Evolutionary conservation across 2,113 vertebrate genomes (phyloP), one percentile per base, ranked within the genome.

Genomic region (Ptilorrhoa leucosticta): DNA sequence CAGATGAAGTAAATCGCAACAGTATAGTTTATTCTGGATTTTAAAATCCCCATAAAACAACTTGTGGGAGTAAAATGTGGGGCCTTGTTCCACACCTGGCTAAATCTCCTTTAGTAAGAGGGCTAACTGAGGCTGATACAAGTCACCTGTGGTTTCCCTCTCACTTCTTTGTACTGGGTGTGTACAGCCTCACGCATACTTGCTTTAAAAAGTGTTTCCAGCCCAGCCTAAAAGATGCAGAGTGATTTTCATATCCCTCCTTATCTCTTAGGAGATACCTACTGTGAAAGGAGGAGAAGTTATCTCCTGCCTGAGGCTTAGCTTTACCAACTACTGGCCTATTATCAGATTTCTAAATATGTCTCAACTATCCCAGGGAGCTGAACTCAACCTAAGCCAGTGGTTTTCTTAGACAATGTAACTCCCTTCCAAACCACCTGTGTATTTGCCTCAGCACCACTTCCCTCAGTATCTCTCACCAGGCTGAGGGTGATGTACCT

Each of bases 61-160:
- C 6, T 42, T 6, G 35, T 0, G 0, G 19, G 35, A 68, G 7
- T 68, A 27, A 90, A 88, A 44, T 1, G 1, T 20, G 13, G 11
- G 58, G 11, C 4, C 7, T 60, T 70, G 82, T 79, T 39, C 23
- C 4, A 0, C 28, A 66, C 6, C 19, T 76, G 35, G 21, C 27
- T 79, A 30, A 50, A 76, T 50, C 18, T 84, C 13, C 44, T 63
- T 15, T 24, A 66, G n/a, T 6, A 6, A 33, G 57, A 56, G 45
- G 19, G 22, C 31, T 39, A 28, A 6, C 10, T 28, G 63, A 64
- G 54, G 9, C 45, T 54, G 65, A 11, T 20, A 35, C 28, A 56
- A 37, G 13, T 42, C 50, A 44, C 39, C 35, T 4, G 1, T 57
- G 48, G 7, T 58, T 70, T 63, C 39, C 39, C 22, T 35, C 33